These are phyloP conservation scores for Uloborus diversus DNA, from an alignment of 1,140 invertebrate species.

Conservation along the genomic window DNA sequence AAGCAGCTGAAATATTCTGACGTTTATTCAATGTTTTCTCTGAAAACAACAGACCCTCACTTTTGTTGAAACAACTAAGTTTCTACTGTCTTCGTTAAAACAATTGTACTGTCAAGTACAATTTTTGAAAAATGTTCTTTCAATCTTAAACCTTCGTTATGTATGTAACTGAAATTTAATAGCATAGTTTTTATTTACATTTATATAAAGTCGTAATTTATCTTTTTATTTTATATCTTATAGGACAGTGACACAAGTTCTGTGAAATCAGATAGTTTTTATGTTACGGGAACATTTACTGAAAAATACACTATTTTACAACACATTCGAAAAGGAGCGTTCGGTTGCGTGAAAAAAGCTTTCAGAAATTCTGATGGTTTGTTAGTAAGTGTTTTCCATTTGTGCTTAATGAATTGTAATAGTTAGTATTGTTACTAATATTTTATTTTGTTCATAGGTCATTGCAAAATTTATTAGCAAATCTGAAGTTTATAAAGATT, in stretches of 20 bases:
- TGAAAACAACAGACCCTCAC: too few species aligned
- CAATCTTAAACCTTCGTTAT: too few species aligned
- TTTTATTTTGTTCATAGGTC: conserved; percentile 64
- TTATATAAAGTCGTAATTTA: background rate
- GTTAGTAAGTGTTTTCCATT: conserved; percentile 65
- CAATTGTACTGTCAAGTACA: too few species aligned
- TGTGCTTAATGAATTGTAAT: background rate
- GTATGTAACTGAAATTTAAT: too few species aligned
- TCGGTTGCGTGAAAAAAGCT: conserved; percentile 78
- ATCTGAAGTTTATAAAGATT: conserved; percentile 75
- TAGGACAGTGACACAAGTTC: background rate
- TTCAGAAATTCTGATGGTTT: conserved; percentile 72
- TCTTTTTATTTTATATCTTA: background rate
- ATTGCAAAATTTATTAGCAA: conserved; percentile 80
- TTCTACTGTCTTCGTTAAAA: too few species aligned
- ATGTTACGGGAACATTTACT: conserved; percentile 71
- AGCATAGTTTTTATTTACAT: background rate
- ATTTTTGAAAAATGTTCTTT: too few species aligned
- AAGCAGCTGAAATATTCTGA: too few species aligned
- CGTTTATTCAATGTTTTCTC: too few species aligned
- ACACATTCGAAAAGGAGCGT: conserved; percentile 79
- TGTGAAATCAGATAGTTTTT: conserved; percentile 64
- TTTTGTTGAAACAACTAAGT: too few species aligned
- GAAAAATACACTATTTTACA: conserved; percentile 75
- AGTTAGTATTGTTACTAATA: background rate